phyloP scores from a whole-genome alignment of 1,140 invertebrate species.

The Ostrea denselamellosa region DNA sequence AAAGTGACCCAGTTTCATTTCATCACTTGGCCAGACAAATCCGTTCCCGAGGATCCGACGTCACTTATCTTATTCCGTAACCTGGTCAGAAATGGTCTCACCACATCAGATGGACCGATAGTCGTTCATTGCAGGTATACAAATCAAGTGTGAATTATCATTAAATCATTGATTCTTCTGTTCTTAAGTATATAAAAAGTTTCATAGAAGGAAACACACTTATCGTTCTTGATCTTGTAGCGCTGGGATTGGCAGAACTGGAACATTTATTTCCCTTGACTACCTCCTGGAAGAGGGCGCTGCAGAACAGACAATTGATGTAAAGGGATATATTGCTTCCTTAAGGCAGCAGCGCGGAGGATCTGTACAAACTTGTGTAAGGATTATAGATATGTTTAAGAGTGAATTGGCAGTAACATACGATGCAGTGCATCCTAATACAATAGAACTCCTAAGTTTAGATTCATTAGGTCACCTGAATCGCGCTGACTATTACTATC shows the following conservation, averaged over 20 bases:
- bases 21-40: constrained; percentile 7
- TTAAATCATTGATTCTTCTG: background rate
- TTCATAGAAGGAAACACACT: no score
- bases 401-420: no score
- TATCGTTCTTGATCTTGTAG: background rate
- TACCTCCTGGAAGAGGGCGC: constrained; percentile 20
- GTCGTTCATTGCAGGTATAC: constrained; percentile 4
- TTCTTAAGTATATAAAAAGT: background rate
- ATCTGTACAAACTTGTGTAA: background rate
- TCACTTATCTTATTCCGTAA: background rate
- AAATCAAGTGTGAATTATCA: background rate
- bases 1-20: constrained; percentile 18
- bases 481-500: no score
- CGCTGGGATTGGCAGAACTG: background rate
- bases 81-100: background rate
- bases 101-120: background rate
- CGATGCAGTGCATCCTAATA: no score
- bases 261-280: constrained; percentile 2
- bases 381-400: background rate
- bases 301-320: constrained; percentile 9
- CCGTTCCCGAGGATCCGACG: background rate
- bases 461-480: no score
- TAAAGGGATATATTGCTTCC: background rate
- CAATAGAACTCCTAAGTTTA: no score
- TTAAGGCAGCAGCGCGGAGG: background rate